phyloP scores from a whole-genome alignment of 2,113 vertebrate genomes.

The Centrocercus urophasianus region DNA sequence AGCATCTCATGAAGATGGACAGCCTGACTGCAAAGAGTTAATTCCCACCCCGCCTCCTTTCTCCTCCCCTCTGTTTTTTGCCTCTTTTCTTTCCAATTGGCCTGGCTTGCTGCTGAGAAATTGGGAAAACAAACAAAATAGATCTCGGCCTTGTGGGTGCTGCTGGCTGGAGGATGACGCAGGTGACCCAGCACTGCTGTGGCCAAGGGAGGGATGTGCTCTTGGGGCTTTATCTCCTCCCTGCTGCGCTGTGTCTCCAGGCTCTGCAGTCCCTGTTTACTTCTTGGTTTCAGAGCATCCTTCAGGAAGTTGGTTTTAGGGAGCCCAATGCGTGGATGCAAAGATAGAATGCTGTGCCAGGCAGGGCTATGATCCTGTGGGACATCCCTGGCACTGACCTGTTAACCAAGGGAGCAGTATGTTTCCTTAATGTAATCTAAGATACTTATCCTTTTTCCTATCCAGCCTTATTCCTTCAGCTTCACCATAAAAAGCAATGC shows the following conservation, averaged over 20 bases:
- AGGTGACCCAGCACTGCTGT: neutral
- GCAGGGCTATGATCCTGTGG: neutral
- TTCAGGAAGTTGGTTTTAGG: fast-evolving
- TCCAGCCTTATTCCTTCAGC: neutral
- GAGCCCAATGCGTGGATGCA: fast-evolving
- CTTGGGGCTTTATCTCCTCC: fast-evolving
- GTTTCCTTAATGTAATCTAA: neutral
- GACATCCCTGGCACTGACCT: too few species aligned
- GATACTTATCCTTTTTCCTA: neutral
- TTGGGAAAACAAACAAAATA: conserved; percentile 14
- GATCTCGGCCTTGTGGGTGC: neutral
- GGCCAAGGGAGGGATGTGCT: neutral
- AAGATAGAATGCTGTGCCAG: fast-evolving
- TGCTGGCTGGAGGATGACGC: neutral
- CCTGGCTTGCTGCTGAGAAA: conserved; percentile 53
- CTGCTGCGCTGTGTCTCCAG: fast-evolving
- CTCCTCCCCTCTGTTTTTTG: neutral
- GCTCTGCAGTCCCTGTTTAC: fast-evolving
- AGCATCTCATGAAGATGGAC: conserved; percentile 13
- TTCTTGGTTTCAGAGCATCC: neutral
- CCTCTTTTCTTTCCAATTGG: conserved; percentile 56
- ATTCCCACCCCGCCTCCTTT: neutral
- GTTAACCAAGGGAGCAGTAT: neutral
- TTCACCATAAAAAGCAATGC: neutral
- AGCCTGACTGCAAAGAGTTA: conserved; percentile 41